phyloP scores from a whole-genome alignment of 2,888 invertebrate species.

The Leucophora obtusa region DNA sequence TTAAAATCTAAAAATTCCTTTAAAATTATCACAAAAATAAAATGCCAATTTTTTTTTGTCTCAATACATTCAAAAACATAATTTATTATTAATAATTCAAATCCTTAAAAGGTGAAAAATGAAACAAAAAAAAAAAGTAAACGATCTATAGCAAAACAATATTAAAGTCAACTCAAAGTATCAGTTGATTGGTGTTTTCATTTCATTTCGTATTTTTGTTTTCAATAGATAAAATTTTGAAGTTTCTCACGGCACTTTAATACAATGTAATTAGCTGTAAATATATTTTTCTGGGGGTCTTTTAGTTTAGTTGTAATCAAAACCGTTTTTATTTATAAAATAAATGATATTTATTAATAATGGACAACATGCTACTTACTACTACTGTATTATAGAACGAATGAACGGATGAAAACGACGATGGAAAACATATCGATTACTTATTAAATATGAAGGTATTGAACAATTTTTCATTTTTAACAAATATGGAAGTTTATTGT shows the following conservation, averaged over 20 bases:
- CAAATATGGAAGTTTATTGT: conserved; percentile 53
- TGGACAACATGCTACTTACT: background rate
- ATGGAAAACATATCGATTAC: conserved; percentile 9
- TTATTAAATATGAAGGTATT: conserved; percentile 48
- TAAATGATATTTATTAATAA: conserved; percentile 6
- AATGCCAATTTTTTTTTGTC: conserved; percentile 38
- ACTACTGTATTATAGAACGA: background rate
- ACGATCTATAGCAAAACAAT: conserved; percentile 19
- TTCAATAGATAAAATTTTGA: conserved; percentile 23
- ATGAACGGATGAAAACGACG: background rate
- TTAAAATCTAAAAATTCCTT: conserved; percentile 7
- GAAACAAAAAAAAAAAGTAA: conserved; percentile 42
- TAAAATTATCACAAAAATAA: conserved; percentile 42
- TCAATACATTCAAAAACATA: conserved; percentile 31
- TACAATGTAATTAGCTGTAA: conserved; percentile 56
- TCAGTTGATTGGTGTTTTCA: conserved; percentile 54
- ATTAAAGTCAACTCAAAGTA: conserved; percentile 28
- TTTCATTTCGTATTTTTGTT: conserved; percentile 34
- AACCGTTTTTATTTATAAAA: conserved; percentile 13
- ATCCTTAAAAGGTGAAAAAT: conserved; percentile 61
- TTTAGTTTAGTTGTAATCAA: conserved; percentile 41
- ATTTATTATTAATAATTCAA: conserved; percentile 63
- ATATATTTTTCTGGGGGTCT: conserved; percentile 29
- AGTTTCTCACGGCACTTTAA: conserved; percentile 61
- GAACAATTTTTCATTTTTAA: conserved; percentile 17